A percentile compares a stretch with the other conserved stretches of the same genome.
Conservation (phyloP, 2,888 invertebrate genomes). For the Buathra laborator region DNA sequence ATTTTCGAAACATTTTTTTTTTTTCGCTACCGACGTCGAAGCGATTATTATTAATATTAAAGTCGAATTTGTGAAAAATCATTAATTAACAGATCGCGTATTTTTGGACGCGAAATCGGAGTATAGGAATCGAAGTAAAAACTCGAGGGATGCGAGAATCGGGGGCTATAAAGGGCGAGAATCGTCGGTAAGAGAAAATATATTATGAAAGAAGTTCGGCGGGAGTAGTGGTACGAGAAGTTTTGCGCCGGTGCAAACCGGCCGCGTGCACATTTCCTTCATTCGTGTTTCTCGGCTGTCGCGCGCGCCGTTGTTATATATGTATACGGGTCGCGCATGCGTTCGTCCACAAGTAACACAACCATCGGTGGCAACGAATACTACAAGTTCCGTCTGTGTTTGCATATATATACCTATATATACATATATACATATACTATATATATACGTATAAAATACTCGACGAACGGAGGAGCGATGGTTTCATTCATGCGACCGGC, state of each 20-base stretch:
- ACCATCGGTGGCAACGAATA: conserved; percentile 3
- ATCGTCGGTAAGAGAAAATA: too few relatives aligned
- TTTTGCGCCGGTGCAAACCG: conserved; percentile 59
- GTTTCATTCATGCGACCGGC: conserved; percentile 81
- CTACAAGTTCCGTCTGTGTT: not conserved
- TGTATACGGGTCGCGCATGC: conserved; percentile 23
- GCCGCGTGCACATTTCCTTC: conserved; percentile 46
- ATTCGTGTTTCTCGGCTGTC: conserved; percentile 35
- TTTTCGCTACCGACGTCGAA: too few relatives aligned
- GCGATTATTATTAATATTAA: too few relatives aligned
- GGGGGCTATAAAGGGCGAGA: too few relatives aligned
- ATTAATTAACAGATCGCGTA: too few relatives aligned
- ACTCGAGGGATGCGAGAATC: too few relatives aligned
- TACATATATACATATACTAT: not conserved
- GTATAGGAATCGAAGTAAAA: too few relatives aligned
- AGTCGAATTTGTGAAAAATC: too few relatives aligned
- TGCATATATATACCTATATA: not conserved
- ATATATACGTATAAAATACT: conserved; percentile 12
- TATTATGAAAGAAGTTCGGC: not conserved
- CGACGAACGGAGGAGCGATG: conserved; percentile 61
- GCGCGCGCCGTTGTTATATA: conserved; percentile 5
- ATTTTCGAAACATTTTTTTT: too few relatives aligned
- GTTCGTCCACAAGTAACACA: conserved; percentile 7
- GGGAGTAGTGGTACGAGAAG: conserved; percentile 34
- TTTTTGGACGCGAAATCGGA: too few relatives aligned